Base-by-base conservation (phyloP, 2,113 vertebrate species). In the Phyllopteryx taeniolatus region DNA sequence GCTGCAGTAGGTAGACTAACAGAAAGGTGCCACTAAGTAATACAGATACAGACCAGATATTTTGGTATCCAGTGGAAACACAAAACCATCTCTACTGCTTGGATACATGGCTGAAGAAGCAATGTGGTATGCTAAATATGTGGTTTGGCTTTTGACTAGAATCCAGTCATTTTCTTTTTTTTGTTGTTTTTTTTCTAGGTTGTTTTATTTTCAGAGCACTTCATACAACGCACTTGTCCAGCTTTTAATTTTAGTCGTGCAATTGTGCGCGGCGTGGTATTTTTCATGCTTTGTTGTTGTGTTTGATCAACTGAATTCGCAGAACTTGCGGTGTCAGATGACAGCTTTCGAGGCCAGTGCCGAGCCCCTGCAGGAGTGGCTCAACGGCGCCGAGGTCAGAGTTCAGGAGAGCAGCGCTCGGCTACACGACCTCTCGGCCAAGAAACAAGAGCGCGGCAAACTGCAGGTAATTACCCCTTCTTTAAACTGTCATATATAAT, bases 281-380 rank as follows among this genome's bases (percentile, higher is more conserved):
- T 13, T 12, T 31, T 27, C 5, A 27, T 31, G 57, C 11, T 60
- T 33, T 60, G 46, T n/a, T 63, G 2, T 63, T 19, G 8, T 15
- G 44, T 47, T 47, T 31, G 31, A 61, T 61, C 8, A 5, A 60
- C 27, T 60, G 27, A 7, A 33, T 60, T 31, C 14, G 31, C 70
- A 99, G 98, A 96, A 88, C 77, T 90, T 99, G 65, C 95, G 96
- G 89, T 88, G 93, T 68, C 96, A 98, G 87, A 98, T 99, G 96
- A 95, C 94, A 67, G 96, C 96, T 78, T 98, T 99, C 0, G 97
- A 99, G 91, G 88, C 92, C 13, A 94, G 94, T 33, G 93, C 94
- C 17, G 95, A 95, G 64, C 98, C 97, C 43, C 87, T 99, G 14
- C 94, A 97, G 85, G 93, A 93, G 62, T 99, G 97, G 96, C 90